These are phyloP conservation scores for Myrmecobius fasciatus DNA, from an alignment of 2,113 vertebrate species.

Conservation along the genomic window DNA sequence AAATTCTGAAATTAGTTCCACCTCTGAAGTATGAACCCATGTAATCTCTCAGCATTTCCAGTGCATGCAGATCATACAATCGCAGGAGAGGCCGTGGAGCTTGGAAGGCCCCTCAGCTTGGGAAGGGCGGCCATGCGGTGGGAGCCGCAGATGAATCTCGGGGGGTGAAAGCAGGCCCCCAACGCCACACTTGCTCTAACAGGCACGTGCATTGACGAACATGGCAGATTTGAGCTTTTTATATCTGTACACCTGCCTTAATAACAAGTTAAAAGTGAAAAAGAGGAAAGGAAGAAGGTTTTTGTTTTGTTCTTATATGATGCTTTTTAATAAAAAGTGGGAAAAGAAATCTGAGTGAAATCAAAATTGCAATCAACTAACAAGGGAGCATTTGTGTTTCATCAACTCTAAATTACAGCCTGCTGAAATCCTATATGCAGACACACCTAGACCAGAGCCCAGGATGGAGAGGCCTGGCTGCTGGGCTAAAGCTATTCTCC, in stretches of 20 bases:
- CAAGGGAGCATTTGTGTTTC: neutral
- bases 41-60: neutral
- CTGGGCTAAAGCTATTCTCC: neutral
- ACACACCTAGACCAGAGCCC: neutral
- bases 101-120: neutral
- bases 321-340: neutral
- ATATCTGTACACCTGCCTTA: neutral
- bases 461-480: neutral
- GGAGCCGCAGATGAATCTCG: neutral
- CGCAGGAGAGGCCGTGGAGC: rapidly evolving
- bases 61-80: neutral
- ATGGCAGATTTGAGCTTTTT: neutral
- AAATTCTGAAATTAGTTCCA: neutral
- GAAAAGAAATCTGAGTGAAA: neutral
- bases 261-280: conserved; percentile 1
- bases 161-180: neutral
- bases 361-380: neutral
- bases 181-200: neutral
- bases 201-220: neutral
- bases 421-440: neutral
- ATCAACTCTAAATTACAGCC: neutral
- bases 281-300: neutral
- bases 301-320: neutral
- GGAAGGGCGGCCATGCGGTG: rapidly evolving
- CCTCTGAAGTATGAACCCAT: neutral